Evolutionary conservation across 2,113 vertebrate genomes (phyloP).

Genomic region (Casuarius casuarius): DNA sequence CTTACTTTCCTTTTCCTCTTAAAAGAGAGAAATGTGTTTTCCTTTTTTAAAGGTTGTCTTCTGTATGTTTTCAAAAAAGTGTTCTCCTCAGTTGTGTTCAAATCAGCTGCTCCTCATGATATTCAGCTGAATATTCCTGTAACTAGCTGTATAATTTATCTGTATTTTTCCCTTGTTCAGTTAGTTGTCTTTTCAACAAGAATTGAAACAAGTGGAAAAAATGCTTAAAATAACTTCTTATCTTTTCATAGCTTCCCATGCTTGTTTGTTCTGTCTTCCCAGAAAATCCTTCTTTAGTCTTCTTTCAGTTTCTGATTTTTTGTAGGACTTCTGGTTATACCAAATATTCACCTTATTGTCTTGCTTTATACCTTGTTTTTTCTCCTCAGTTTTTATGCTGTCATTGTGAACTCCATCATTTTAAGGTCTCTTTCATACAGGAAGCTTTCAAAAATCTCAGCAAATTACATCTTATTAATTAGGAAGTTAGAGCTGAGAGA

Average conservation of each 20-base stretch:
- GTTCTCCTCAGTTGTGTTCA: neutral
- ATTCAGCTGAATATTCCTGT: neutral
- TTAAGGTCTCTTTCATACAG: neutral
- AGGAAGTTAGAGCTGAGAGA: neutral
- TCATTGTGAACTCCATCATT: neutral
- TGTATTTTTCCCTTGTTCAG: neutral
- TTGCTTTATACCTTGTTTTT: neutral
- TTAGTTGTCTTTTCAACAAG: neutral
- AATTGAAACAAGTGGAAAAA: neutral
- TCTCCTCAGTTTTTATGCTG: neutral
- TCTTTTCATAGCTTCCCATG: neutral
- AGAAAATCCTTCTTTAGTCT: neutral
- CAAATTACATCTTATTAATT: neutral
- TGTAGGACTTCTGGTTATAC: neutral
- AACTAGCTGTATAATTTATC: neutral
- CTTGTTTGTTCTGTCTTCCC: neutral
- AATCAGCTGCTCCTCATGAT: neutral
- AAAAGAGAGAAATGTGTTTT: neutral
- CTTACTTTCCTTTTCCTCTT: neutral
- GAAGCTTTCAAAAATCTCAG: neutral
- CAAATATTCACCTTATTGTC: neutral
- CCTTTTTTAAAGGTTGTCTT: neutral
- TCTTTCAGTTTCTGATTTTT: neutral
- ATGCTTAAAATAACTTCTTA: neutral
- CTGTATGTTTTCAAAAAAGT: neutral